Evolutionary conservation across 2,113 vertebrate genomes (phyloP).

Genomic region (Carassius gibelio): DNA sequence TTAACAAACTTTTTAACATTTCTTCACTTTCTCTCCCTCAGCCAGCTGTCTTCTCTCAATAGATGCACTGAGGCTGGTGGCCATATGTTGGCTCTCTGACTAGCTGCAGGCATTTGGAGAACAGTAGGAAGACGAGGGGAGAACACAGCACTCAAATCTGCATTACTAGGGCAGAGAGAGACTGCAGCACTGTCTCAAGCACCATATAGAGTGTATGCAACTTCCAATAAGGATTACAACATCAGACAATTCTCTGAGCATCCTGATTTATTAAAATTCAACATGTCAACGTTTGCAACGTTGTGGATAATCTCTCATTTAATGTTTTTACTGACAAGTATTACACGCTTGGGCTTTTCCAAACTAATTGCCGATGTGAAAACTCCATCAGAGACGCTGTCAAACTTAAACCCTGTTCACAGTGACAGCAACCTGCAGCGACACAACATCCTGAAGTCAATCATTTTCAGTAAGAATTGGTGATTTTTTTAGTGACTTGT

Average conservation of each 20-base stretch:
- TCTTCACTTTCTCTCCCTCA: constrained; percentile 2
- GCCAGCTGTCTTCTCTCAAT: constrained; percentile 1
- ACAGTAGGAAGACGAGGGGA: not conserved
- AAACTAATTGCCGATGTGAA: not conserved
- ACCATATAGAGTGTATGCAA: not conserved
- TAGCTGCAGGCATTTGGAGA: constrained; percentile 27
- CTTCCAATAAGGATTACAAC: not conserved
- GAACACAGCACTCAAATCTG: constrained; percentile 21
- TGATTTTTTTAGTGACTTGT: not conserved
- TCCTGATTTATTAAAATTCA: not conserved
- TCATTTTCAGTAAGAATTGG: not conserved
- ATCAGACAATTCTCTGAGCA: not conserved
- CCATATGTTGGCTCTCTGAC: constrained; percentile 52
- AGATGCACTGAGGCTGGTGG: constrained; percentile 30
- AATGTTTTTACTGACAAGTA: constrained; percentile 22
- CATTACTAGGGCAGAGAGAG: constrained; percentile 3
- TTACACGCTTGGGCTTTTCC: constrained; percentile 1
- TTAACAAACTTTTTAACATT: not conserved
- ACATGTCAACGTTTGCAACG: not conserved
- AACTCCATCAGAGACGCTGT: not conserved
- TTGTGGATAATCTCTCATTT: constrained; percentile 11
- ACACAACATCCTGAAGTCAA: not conserved
- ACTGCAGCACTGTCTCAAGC: not conserved
- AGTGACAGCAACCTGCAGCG: not conserved
- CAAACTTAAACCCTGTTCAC: not conserved